Evolutionary conservation across 2,797 vertebrate species (phyloP).

Genomic region (Paedocypris micromegethes): DNA sequence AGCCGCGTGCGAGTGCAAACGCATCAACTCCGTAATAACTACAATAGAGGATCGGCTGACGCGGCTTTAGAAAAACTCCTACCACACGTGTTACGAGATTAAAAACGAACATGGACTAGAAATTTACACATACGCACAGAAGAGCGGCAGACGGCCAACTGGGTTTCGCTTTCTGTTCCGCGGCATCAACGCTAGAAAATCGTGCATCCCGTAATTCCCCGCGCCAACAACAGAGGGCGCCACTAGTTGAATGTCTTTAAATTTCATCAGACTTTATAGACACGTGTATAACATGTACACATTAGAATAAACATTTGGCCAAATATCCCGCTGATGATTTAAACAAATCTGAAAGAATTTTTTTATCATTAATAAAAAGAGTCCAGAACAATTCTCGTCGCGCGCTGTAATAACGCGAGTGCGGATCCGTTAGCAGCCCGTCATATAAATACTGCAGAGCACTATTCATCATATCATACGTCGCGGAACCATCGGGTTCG

Average conservation of each 20-base stretch:
- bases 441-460: constrained; percentile 37
- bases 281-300: too few relatives aligned
- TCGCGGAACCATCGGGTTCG: constrained; percentile 23
- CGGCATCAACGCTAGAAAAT: not conserved
- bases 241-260: not conserved
- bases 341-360: not conserved
- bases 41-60: too few relatives aligned
- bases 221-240: constrained; percentile 16
- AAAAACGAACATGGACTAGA: too few relatives aligned
- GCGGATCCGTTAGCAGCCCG: constrained; percentile 2
- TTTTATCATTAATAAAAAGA: not conserved
- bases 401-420: not conserved
- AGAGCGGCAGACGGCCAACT: not conserved
- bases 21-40: too few relatives aligned
- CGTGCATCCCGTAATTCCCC: not conserved
- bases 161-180: constrained; percentile 67
- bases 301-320: too few relatives aligned
- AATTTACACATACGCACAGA: not conserved
- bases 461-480: constrained; percentile 35
- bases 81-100: too few relatives aligned
- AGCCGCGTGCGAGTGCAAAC: too few relatives aligned
- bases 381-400: not conserved
- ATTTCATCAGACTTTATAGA: not conserved
- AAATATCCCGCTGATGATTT: too few relatives aligned
- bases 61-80: too few relatives aligned